phyloP scores from a whole-genome alignment of 2,797 vertebrate genomes.

The Crenichthys baileyi region DNA sequence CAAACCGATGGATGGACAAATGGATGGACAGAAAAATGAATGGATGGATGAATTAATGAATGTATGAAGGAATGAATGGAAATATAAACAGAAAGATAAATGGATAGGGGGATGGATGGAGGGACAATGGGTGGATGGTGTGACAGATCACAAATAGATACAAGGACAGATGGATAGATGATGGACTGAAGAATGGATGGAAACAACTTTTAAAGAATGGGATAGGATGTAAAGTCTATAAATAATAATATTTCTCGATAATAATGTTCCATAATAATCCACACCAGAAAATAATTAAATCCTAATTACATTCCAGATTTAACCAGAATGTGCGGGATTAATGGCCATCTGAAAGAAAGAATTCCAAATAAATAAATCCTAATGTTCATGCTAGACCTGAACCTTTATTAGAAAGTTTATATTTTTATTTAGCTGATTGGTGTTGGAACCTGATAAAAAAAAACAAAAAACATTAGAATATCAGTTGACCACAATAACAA shows the following conservation, averaged over 20 bases:
- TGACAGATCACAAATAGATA: no score
- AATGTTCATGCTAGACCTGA: not conserved
- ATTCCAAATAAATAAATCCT: not conserved
- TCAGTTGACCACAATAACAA: not conserved
- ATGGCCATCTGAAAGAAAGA: no score
- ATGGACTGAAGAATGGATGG: not conserved
- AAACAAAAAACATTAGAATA: not conserved
- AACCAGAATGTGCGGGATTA: no score
- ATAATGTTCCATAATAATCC: not conserved
- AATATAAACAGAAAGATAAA: not conserved
- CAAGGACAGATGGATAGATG: no score
- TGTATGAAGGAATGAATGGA: no score
- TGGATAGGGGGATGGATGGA: not conserved
- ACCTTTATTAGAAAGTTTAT: not conserved
- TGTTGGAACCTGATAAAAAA: not conserved
- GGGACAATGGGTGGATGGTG: no score
- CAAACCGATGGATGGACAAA: no score
- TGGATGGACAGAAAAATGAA: no score
- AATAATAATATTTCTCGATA: not conserved
- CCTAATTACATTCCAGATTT: no score
- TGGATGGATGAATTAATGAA: no score
- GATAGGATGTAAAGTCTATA: not conserved
- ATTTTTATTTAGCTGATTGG: not conserved
- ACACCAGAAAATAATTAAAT: no score
- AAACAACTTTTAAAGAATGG: not conserved